phyloP scores from a whole-genome alignment of 2,888 invertebrate genomes.

The Chaetogeoica ovagalla region DNA sequence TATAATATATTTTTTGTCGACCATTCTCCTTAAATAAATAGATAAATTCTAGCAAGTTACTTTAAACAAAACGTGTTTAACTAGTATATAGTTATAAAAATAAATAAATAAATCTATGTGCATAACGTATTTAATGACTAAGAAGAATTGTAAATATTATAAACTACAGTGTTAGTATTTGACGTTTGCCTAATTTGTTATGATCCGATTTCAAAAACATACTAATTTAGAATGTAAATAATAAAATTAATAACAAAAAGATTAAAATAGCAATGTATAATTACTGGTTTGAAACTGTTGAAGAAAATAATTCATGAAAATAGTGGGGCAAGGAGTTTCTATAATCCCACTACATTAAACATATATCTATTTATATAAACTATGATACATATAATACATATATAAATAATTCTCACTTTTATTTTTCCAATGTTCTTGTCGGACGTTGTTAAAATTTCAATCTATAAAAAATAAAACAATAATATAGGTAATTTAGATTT shows the following conservation, averaged over 20 bases:
- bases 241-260: neutral
- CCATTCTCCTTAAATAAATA: too few relatives aligned
- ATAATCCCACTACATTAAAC: neutral
- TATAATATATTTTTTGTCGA: too few relatives aligned
- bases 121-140: too few relatives aligned
- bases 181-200: neutral
- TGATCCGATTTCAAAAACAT: neutral
- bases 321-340: neutral
- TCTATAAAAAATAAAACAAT: slow-evolving; percentile 15
- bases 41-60: too few relatives aligned
- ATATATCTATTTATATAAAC: neutral
- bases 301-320: neutral
- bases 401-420: slow-evolving; percentile 34
- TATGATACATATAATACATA: neutral
- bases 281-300: too few relatives aligned
- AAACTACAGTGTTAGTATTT: neutral
- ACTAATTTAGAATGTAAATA: neutral
- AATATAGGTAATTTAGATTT: neutral
- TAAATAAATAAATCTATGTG: too few relatives aligned
- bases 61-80: too few relatives aligned
- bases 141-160: too few relatives aligned
- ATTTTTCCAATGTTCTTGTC: slow-evolving; percentile 45
- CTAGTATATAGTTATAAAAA: too few relatives aligned
- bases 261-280: too few relatives aligned
- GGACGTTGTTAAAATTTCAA: slow-evolving; percentile 42